Base-by-base conservation (phyloP, 2,113 vertebrate genomes). In the Vidua macroura region DNA sequence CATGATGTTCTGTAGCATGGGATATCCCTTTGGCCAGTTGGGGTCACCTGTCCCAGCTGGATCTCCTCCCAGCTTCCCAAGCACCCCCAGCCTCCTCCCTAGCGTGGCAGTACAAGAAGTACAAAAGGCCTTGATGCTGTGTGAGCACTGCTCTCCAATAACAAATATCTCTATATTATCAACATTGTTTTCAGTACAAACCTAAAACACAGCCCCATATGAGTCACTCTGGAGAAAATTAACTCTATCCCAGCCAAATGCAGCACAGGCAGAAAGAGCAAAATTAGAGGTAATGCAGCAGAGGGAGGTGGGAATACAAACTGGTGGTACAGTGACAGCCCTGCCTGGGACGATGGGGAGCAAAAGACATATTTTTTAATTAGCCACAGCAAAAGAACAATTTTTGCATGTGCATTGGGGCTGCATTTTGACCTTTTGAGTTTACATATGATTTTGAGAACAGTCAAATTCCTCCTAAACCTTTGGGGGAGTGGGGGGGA, bases 401-500 rank as follows among this genome's bases (percentile, higher is more conserved):
- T 27, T 78, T 41, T 43, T 7, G 7, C 8, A 18, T 12, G 7
- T 33, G 44, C 13, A 66, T 49, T 20, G 5, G 22, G 25, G 28
- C 27, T 77, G n/a, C 4, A 7, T 78, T 86, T 86, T 74, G 43
- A 55, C 30, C 48, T 81, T 74, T 74, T 8, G 11, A 81, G 19
- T 44, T 20, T 20, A 37, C 15, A 74, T 2, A 1, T 43, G n/a
- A 49, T 33, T 91, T 39, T 37, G 49, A 48, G 48, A 93, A 76
- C 44, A 55, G 25, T 56, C 23, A 70, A 59, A 48, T 78, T 93
- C 64, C 28, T 77, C 46, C 31, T 51, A 74, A 84, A 67, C 20
- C 6, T 87, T 88, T 2, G 3, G 7, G 18, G 20, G 6, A 1
- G 8, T 1, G 4, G 18, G 27, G 14, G 6, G 2, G 1, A 28